phyloP scores from a whole-genome alignment of 2,797 vertebrate species.

The Chaetophractus vellerosus region DNA sequence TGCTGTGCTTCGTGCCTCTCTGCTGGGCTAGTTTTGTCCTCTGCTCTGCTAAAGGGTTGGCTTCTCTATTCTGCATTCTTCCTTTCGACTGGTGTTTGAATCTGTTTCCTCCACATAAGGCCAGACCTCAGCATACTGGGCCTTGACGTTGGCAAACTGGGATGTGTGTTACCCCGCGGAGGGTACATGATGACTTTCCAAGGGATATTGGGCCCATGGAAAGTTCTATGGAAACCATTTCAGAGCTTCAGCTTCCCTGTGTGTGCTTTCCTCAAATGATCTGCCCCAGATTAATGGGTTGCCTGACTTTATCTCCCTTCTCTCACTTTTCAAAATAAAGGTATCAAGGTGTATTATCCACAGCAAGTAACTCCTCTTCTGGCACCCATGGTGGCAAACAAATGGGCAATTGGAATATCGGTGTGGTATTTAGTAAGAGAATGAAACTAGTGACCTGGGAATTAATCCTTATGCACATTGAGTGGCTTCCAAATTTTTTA shows the following conservation, averaged over 20 bases:
- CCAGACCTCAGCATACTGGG: background rate
- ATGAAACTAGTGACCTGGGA: background rate
- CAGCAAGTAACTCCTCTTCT: too few species aligned
- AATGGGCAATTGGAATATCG: background rate
- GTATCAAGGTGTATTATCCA: background rate
- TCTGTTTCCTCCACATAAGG: background rate
- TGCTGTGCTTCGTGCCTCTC: background rate
- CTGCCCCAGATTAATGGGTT: background rate
- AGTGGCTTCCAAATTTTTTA: background rate
- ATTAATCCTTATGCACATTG: conserved; percentile 49
- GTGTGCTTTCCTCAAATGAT: background rate
- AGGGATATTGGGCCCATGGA: background rate
- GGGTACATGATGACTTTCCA: background rate
- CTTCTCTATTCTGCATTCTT: background rate
- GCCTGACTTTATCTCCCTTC: background rate
- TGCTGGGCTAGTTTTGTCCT: background rate
- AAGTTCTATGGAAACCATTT: background rate
- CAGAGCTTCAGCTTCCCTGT: background rate
- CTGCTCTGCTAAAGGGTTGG: background rate
- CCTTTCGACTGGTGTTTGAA: background rate
- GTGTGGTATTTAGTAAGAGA: background rate
- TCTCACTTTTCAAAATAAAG: background rate
- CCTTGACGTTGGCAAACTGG: background rate
- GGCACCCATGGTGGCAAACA: background rate
- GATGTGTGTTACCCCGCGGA: background rate